Evolutionary conservation across 2,113 vertebrate genomes (phyloP).

Genomic region (Cavia porcellus): DNA sequence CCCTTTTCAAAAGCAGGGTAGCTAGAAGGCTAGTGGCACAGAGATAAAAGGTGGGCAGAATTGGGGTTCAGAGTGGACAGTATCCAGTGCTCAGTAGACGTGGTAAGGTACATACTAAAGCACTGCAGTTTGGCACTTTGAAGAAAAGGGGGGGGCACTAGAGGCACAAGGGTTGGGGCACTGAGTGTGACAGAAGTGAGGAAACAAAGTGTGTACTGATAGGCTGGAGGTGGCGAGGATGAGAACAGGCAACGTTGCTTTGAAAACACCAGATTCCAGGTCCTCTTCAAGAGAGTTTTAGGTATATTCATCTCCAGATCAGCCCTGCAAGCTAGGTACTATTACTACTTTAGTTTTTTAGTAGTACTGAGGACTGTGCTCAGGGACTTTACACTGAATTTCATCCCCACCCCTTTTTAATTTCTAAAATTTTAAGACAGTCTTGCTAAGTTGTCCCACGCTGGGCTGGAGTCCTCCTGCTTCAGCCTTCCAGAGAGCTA

Average conservation of each 20-base stretch:
- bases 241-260: background rate
- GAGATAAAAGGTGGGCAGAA: background rate
- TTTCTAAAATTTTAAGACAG: background rate
- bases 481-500: background rate
- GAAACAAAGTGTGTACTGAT: background rate
- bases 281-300: background rate
- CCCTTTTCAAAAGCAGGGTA: background rate
- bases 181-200: background rate
- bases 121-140: background rate
- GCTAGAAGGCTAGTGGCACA: background rate
- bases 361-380: background rate
- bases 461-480: background rate
- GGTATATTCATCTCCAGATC: background rate
- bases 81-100: background rate
- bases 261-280: background rate
- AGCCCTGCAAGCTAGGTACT: background rate
- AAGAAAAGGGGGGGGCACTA: background rate
- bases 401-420: background rate
- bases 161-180: background rate
- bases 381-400: background rate
- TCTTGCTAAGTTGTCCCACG: background rate
- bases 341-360: background rate
- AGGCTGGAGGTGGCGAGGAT: background rate
- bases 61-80: background rate
- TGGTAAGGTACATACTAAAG: background rate